Base-by-base conservation (phyloP, 2,888 invertebrate genomes). In the Sarcophaga variegata region DNA sequence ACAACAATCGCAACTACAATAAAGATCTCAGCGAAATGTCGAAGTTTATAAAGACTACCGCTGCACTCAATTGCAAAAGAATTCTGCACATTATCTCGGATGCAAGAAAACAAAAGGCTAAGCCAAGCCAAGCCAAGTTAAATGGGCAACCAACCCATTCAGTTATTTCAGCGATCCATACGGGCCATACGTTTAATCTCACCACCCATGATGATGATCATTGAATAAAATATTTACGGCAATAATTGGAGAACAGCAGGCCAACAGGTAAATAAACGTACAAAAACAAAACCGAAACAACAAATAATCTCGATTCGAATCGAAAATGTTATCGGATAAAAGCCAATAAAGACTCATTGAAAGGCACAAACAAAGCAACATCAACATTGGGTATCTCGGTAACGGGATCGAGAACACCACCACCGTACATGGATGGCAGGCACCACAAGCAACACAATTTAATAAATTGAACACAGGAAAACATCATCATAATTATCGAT, bases 191-290 rank as follows among this genome's bases (percentile, higher is more conserved):
- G 72, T 69, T 83, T 4, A 63, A 54, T 75, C 45, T 75, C 80
- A 79, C 81, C 82, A 79, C 78, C 85, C 85, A 75, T 70, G 78
- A 85, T 70, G 78, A 78, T 75, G 74, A 85, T 85, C 82, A 82
- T 75, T 79, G 78, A 66, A 70, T 75, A 66, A 70, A 79, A 75
- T 78, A 82, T 85, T 85, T 82, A 85, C 70, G 62, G 70, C 75
- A 85, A 82, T 85, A 82, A 82, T 75, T 82, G 62, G 62, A 37
- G 62, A 85, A 70, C 85, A 81, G 81, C 85, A 82, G 45, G 85
- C 78, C 60, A 75, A 62, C 66, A 78, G 78, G 60, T 81, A 78
- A 81, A 81, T 78, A 85, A 82, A 79, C 49, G 67, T 62, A 69
- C 62, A 37, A 37, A 37, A 37, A 37, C 8, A 37, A 20, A 2